phyloP scores from a whole-genome alignment of 23 tunicate species.

The Ascidia mentula region DNA sequence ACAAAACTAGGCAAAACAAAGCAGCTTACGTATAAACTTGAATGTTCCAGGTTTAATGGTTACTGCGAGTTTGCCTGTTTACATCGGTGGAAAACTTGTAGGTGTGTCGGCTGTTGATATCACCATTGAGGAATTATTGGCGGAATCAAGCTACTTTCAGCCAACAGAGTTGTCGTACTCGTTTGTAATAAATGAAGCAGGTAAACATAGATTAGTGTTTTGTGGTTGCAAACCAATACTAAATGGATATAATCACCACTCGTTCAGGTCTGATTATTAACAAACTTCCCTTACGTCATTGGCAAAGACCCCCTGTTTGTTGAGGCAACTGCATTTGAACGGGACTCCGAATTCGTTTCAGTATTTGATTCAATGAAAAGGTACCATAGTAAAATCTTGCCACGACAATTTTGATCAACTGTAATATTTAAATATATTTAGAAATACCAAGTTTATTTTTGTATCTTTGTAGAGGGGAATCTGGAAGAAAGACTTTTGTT shows the following conservation, averaged over 20 bases:
- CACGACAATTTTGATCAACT: no score
- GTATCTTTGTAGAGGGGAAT: slow-evolving; percentile 25
- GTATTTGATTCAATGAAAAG: slow-evolving; percentile 54
- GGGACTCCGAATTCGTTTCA: slow-evolving; percentile 7
- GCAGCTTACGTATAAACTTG: no score
- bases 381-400: no score
- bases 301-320: slow-evolving; percentile 13
- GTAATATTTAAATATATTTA: no score
- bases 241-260: neutral
- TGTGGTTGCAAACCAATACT: neutral
- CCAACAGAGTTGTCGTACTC: slow-evolving; percentile 61
- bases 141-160: slow-evolving; percentile 12
- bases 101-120: slow-evolving; percentile 31
- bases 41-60: slow-evolving; percentile 16
- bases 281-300: slow-evolving; percentile 40
- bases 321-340: slow-evolving; percentile 37
- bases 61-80: slow-evolving; percentile 18
- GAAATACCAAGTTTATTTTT: no score
- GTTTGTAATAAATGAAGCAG: slow-evolving; percentile 43
- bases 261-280: slow-evolving; percentile 39
- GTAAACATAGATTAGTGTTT: slow-evolving; percentile 6
- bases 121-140: slow-evolving; percentile 34
- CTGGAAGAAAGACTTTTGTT: slow-evolving; percentile 30
- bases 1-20: no score
- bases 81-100: slow-evolving; percentile 14